Evolutionary conservation across 1,140 invertebrate genomes (phyloP).

Genomic region (Pararge aegeria): DNA sequence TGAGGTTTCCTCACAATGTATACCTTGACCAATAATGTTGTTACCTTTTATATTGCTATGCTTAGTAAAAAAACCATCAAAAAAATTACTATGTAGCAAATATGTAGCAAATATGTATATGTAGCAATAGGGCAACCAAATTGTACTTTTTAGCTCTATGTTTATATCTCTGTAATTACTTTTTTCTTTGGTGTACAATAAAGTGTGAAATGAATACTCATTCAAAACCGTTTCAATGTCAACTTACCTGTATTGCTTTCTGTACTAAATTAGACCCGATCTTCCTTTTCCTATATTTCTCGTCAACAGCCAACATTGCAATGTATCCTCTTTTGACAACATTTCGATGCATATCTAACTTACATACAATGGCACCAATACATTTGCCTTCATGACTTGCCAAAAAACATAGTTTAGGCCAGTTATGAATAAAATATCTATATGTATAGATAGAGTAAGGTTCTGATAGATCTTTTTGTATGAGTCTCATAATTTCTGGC

Average conservation of each 20-base stretch:
- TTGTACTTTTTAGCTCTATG: no score
- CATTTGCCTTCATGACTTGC: slow-evolving; percentile 92
- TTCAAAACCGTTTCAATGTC: neutral
- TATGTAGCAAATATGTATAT: no score
- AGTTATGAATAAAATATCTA: slow-evolving; percentile 99
- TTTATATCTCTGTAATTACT: no score
- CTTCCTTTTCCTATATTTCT: slow-evolving; percentile 95
- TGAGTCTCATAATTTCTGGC: slow-evolving; percentile 95
- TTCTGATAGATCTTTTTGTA: slow-evolving; percentile 99
- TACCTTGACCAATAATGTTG: no score
- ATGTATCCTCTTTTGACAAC: slow-evolving; percentile 97
- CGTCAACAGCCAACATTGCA: slow-evolving; percentile 99
- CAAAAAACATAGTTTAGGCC: slow-evolving; percentile 99
- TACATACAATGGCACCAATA: slow-evolving; percentile 98
- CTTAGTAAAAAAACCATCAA: no score
- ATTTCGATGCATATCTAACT: slow-evolving; percentile 97
- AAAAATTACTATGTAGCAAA: no score
- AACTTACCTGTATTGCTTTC: slow-evolving; percentile 87
- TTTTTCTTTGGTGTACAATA: no score
- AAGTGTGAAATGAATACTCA: no score
- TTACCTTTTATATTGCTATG: no score
- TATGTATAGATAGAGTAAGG: slow-evolving; percentile 99
- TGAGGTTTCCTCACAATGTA: no score
- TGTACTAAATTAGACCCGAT: slow-evolving; percentile 90
- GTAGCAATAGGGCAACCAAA: no score